These are phyloP conservation scores for Ridgeia piscesae DNA, from an alignment of 1,140 invertebrate species.

Conservation along the genomic window DNA sequence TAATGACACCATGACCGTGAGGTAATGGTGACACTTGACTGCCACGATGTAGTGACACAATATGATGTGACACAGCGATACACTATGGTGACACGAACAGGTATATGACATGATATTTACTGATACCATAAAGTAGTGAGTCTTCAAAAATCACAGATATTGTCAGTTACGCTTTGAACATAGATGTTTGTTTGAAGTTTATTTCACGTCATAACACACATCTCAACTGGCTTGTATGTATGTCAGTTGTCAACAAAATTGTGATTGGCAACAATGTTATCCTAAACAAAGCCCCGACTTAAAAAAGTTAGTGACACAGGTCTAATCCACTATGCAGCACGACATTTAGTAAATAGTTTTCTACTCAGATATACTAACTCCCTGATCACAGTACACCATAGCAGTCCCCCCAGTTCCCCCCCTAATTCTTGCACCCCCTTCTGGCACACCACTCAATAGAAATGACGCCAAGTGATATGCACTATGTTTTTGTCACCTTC, in stretches of 20 bases:
- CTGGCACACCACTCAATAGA: background rate
- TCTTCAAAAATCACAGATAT: too few species aligned
- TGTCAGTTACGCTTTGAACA: too few species aligned
- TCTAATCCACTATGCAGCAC: background rate
- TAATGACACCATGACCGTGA: too few species aligned
- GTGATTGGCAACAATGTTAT: too few species aligned
- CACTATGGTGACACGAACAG: background rate
- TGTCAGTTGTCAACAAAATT: too few species aligned
- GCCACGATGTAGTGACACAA: background rate
- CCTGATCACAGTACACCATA: background rate
- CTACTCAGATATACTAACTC: background rate
- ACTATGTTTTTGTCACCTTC: background rate
- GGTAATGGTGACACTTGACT: too few species aligned
- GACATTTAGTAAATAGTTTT: background rate
- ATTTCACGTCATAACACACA: too few species aligned
- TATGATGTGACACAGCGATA: background rate
- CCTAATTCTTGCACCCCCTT: background rate
- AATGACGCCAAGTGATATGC: background rate
- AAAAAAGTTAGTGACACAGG: background rate
- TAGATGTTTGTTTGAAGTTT: too few species aligned
- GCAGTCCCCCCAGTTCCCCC: background rate
- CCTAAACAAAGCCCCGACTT: too few species aligned
- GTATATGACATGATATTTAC: too few species aligned
- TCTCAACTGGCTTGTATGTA: too few species aligned
- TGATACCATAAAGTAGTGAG: background rate